Base-by-base conservation (phyloP, 2,888 invertebrate genomes). In the Nezara viridula region DNA sequence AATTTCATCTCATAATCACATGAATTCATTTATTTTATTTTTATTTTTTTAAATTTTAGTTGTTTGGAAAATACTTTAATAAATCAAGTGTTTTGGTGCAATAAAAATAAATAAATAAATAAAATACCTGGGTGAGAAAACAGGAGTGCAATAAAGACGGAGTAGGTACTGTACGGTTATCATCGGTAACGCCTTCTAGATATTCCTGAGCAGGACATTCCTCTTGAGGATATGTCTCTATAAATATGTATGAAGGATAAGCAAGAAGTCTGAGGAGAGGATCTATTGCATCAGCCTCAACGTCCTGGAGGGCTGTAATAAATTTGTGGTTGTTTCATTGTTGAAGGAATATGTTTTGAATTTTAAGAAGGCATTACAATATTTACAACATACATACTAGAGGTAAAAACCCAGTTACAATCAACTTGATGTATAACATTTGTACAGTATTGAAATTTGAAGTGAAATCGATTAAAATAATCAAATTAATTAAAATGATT, bases 241-340 rank as follows among this genome's bases (percentile, higher is more conserved):
- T 60, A 60, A 60, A 60, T 60, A 60, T 60, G n/a, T 60, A 60
- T 60, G 60, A 60, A 60, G 27, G 60, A 27, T 60, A 60, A 27
- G 14, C 60, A 12, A n/a, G 27, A 27, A 27, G 27, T 27, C 27
- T 60, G 9, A 60, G 60, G 55, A n/a, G n/a, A n/a, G 10, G 12
- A 27, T 60, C 0, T 60, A 60, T 60, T 60, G 60, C 60, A 27
- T 60, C 60, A 60, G 60, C 27, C 7, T 1, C 2, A 14, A 10
- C 27, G 14, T 27, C 12, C 60, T 60, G 12, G 27, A 4, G 60
- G 2, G 14, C 1, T 60, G n/a, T 27, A 60, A 60, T 60, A 60
- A 60, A 60, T 60, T 60, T 60, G 14, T 55, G 5, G 27, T 60
- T 60, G 60, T 60, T 60, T 60, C 27, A 27, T 60, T 27, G n/a